Percentiles rank a stretch among this genome's conserved stretches.
Evolutionary conservation across 2,113 vertebrate species (phyloP).

Genomic region (Pachypanchax playfairii): DNA sequence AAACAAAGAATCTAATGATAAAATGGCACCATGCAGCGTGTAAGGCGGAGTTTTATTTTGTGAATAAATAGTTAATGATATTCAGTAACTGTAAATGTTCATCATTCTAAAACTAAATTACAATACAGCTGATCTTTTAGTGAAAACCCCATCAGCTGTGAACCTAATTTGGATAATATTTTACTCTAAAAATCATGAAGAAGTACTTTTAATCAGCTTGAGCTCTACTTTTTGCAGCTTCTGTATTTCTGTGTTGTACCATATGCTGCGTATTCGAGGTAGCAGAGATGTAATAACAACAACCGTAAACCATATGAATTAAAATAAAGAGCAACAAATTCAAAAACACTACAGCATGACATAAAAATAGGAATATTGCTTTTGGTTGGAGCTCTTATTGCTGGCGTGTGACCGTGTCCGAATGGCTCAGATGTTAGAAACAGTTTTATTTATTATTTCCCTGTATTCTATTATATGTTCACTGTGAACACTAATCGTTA

Average conservation of each 20-base stretch:
- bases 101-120: slow-evolving; percentile 5
- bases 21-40: slow-evolving; percentile 57
- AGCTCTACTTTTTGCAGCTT: slow-evolving; percentile 25
- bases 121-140: slow-evolving; percentile 4
- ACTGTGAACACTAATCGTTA: neutral
- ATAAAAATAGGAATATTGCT: slow-evolving; percentile 57
- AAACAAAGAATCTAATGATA: slow-evolving; percentile 12
- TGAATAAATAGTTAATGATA: neutral
- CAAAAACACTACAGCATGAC: slow-evolving; percentile 46
- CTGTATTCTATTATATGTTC: neutral
- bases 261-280: slow-evolving; percentile 55
- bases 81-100: slow-evolving; percentile 18
- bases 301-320: slow-evolving; percentile 58
- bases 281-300: slow-evolving; percentile 35
- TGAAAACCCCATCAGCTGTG: neutral
- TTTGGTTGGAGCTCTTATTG: slow-evolving; percentile 66
- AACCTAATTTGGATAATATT: slow-evolving; percentile 17
- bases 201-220: neutral
- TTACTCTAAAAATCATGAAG: slow-evolving; percentile 10
- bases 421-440: slow-evolving; percentile 55
- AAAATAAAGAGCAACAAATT: slow-evolving; percentile 27
- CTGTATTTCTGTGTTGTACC: slow-evolving; percentile 33
- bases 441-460: slow-evolving; percentile 22
- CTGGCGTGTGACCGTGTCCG: slow-evolving; percentile 44
- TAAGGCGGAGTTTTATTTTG: slow-evolving; percentile 45